These are phyloP conservation scores for Daubentonia madagascariensis DNA, from an alignment of 2,113 vertebrate genomes.

Conservation along the genomic window DNA sequence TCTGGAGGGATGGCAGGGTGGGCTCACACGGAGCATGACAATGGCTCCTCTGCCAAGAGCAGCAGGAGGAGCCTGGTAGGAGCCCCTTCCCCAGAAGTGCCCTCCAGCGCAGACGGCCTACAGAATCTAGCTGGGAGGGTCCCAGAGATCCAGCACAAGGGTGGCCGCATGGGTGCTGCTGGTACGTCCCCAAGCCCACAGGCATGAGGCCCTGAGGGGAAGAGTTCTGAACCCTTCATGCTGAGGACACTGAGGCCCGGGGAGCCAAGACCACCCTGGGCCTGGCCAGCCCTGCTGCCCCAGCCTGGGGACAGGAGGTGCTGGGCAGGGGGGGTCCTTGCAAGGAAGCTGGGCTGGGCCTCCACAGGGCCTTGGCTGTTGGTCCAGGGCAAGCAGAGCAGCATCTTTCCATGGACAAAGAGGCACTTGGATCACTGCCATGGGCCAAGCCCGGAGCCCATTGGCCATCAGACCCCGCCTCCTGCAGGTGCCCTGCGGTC, in stretches of 20 bases:
- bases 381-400: background rate
- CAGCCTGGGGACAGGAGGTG: background rate
- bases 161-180: no score
- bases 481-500: rapidly evolving
- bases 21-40: no score
- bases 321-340: background rate
- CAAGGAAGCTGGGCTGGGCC: background rate
- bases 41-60: background rate
- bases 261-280: background rate
- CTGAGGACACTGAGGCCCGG: background rate
- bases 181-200: rapidly evolving
- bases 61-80: background rate
- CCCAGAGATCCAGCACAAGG: rapidly evolving
- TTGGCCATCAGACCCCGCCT: background rate
- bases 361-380: background rate
- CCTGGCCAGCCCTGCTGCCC: background rate
- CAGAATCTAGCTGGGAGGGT: rapidly evolving
- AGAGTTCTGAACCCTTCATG: no score
- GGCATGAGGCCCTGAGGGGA: background rate
- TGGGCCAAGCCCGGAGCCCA: rapidly evolving
- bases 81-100: no score
- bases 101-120: rapidly evolving
- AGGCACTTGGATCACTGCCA: rapidly evolving
- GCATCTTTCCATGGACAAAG: rapidly evolving
- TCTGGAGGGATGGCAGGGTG: no score